Base-by-base conservation (phyloP, 2,888 invertebrate species). In the Adelphocoris suturalis region DNA sequence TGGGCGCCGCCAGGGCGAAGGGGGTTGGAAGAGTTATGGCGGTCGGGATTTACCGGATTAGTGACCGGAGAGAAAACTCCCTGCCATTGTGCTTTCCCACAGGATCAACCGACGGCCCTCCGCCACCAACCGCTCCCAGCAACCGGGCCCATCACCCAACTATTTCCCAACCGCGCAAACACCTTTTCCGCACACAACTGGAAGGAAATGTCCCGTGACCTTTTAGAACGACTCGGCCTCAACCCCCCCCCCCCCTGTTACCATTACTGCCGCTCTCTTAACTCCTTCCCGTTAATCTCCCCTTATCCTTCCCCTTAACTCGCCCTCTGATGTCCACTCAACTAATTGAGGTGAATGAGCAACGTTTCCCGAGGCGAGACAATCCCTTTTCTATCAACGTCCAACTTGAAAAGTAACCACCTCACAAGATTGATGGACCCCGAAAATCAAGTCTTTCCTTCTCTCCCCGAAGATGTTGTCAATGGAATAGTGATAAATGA, bases 361-460 rank as follows among this genome's bases (percentile, higher is more conserved):
- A 76, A 76, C 76, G 27, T 46, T 46, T 76, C 28, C 23, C 19
- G 75, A 28, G 12, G 12, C 75, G 75, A 76, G 46, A 76, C 76
- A n/a, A 76, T 76, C 76, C 76, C 76, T 76, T 76, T 76, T 76
- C 76, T 76, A 76, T 76, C 76, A 28, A 76, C 76, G 76, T 76
- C 76, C 76, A 28, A 76, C 75, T 28, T 19, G 75, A 75, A 19
- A 19, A 16, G 12, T 52, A 52, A 52, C 52, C 52, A 52, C 61
- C 61, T 19, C 61, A 19, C 61, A 76, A 76, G 76, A 76, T 76
- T 76, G 76, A 76, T 61, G 7, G 61, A 61, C 19, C 61, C 19
- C 19, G n/a, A 61, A 7, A 61, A 61, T 61, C 19, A 61, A 61
- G n/a, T 61, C 19, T 52, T 52, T 11, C 16, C 52, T 52, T 52